A percentile compares a stretch with the other conserved stretches of the same genome.
phyloP scores from a whole-genome alignment of 2,797 vertebrate genomes.

The Peromyscus nudipes region DNA sequence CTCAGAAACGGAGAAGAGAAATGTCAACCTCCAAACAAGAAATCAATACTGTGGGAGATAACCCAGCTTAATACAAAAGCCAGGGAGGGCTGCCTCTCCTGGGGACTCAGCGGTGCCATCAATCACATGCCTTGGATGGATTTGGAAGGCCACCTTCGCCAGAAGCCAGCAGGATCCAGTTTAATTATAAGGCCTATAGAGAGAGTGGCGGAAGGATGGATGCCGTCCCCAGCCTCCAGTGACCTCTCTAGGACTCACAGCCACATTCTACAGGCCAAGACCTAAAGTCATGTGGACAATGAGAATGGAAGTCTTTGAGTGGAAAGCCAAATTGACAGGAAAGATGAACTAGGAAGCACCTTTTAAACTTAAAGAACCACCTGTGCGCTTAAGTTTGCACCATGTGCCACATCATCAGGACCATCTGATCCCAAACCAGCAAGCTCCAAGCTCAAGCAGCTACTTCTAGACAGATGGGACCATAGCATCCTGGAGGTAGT shows the following conservation, averaged over 20 bases:
- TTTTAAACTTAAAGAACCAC: not conserved
- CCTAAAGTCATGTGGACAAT: not conserved
- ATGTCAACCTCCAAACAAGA: slow-evolving; percentile 68
- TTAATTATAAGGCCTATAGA: slow-evolving; percentile 56
- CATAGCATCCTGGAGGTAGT: not conserved
- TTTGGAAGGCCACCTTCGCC: slow-evolving; percentile 57
- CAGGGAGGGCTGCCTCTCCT: slow-evolving; percentile 57
- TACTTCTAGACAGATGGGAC: not conserved
- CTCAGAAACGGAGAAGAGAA: slow-evolving; percentile 64
- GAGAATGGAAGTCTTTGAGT: not conserved
- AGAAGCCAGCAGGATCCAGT: not conserved
- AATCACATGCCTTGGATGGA: not conserved
- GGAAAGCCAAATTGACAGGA: not conserved
- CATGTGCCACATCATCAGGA: rapidly evolving
- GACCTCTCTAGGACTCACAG: not conserved
- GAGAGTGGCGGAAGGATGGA: not conserved
- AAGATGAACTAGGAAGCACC: not conserved
- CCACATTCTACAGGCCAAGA: not conserved
- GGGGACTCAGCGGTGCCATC: not conserved
- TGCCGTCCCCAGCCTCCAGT: not conserved
- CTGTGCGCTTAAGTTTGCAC: rapidly evolving
- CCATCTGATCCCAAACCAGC: not conserved
- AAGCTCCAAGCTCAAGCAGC: not conserved
- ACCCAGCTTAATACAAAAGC: slow-evolving; percentile 59
- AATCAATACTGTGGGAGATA: slow-evolving; percentile 68